Base-by-base conservation (phyloP, 2,888 invertebrate species). In the Parascotia fuliginaria region DNA sequence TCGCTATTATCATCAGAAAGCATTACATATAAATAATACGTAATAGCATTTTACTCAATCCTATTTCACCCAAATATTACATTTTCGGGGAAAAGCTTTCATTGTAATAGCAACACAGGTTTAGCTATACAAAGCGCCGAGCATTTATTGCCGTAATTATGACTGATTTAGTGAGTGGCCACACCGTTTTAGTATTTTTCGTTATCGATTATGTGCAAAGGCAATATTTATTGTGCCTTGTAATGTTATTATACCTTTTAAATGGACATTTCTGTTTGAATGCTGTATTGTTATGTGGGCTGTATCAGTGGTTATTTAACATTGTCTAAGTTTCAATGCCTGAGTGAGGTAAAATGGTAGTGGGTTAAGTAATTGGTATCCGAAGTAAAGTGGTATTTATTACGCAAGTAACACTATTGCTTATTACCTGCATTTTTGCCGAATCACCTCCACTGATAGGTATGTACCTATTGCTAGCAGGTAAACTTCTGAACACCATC, bases 121-220 rank as follows among this genome's bases (percentile, higher is more conserved):
- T 48, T 32, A 47, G 39, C 55, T 55, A 63, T 43, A 56, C 55
- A 57, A 51, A 58, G 44, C 45, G 60, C 49, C 51, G 43, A 50
- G 51, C 65, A 60, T 69, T 73, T 75, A 75, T 74, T 59, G 64
- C 48, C 38, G 73, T 70, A 76, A 76, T 76, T 73, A 76, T 70
- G 59, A 69, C 70, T 73, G 75, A 75, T 75, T 75, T 75, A 76
- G 59, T 54, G 67, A 60, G 55, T 62, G 51, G 41, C 54, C 60
- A 45, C 44, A 52, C 50, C 64, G 65, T 54, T 49, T 55, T 39
- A 52, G 58, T 56, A 50, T 41, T 60, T 48, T 48, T 55, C 57
- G 40, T 68, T 52, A 63, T 63, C 53, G 65, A 47, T 54, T 60
- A 59, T 62, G 33, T 63, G 43, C 37, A 45, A 63, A 55, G 40